Conservation (phyloP, 2,797 vertebrate genomes). For the Echeneis naucrates region DNA sequence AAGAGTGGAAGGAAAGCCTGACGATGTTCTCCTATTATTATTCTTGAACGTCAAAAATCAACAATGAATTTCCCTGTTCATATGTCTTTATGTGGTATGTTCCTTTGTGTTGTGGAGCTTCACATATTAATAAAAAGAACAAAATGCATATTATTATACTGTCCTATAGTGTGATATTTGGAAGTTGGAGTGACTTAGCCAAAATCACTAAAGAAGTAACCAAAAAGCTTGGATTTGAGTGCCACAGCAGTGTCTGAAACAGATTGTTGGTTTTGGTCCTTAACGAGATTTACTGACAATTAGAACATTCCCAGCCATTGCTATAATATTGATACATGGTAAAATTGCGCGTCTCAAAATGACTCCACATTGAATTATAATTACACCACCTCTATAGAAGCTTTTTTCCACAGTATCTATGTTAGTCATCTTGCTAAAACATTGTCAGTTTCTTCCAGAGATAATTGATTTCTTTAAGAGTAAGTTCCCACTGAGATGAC, state of each 20-base stretch:
- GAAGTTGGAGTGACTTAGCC: not conserved
- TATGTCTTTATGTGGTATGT: too few species aligned
- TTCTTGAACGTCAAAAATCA: not conserved
- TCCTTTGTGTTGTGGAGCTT: too few species aligned
- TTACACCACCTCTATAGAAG: constrained; percentile 11
- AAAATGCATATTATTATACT: not conserved
- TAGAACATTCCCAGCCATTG: not conserved
- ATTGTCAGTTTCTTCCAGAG: constrained; percentile 36
- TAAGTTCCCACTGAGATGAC: constrained; percentile 61
- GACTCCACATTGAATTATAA: constrained; percentile 13
- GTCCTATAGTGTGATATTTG: not conserved
- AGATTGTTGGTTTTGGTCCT: not conserved
- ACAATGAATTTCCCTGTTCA: too few species aligned
- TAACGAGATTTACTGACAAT: not conserved
- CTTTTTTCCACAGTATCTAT: constrained; percentile 17
- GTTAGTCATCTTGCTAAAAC: constrained; percentile 33
- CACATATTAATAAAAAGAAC: too few species aligned
- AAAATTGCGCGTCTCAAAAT: not conserved
- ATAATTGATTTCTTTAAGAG: constrained; percentile 74
- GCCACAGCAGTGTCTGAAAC: not conserved
- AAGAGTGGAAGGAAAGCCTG: not conserved
- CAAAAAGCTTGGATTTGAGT: not conserved
- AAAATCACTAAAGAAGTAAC: too few species aligned
- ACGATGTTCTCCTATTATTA: not conserved
- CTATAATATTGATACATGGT: not conserved